A percentile compares a stretch with the other conserved stretches of the same genome.
These are phyloP conservation scores for Lasiurus cinereus DNA, from an alignment of 2,113 vertebrate species.

Conservation along the genomic window DNA sequence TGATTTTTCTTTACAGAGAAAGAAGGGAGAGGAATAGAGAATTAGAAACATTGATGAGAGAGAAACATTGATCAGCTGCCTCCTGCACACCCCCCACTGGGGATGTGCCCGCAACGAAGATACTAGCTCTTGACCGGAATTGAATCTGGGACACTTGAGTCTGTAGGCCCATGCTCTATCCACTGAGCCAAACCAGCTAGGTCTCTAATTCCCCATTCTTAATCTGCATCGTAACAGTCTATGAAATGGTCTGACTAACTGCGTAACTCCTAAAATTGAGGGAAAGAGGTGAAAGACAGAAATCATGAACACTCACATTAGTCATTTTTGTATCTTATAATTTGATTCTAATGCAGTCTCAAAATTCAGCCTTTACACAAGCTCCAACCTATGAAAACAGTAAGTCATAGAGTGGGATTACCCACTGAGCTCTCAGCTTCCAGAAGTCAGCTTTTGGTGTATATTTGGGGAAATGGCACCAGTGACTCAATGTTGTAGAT, in stretches of 20 bases:
- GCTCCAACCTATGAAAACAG: neutral
- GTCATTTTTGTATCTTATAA: constrained; percentile 2
- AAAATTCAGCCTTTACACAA: constrained; percentile 14
- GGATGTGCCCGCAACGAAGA: no score
- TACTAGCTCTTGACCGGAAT: no score
- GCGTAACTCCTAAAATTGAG: neutral
- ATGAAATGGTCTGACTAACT: neutral
- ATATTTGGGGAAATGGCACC: neutral
- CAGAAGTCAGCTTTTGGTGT: neutral
- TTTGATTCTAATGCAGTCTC: neutral
- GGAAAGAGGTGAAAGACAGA: neutral
- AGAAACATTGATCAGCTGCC: no score
- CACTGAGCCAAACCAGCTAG: no score
- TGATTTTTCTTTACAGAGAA: no score
- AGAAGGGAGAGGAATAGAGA: no score
- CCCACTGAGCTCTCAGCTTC: neutral
- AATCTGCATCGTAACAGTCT: constrained; percentile 42
- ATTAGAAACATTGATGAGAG: no score
- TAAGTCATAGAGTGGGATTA: neutral
- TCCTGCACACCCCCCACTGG: no score
- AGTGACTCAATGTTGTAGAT: neutral
- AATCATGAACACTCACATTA: neutral
- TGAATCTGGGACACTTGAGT: neutral
- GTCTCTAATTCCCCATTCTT: neutral
- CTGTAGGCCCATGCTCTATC: neutral